Base-by-base conservation (phyloP, 1,140 invertebrate species). In the Drosophila neocordata region DNA sequence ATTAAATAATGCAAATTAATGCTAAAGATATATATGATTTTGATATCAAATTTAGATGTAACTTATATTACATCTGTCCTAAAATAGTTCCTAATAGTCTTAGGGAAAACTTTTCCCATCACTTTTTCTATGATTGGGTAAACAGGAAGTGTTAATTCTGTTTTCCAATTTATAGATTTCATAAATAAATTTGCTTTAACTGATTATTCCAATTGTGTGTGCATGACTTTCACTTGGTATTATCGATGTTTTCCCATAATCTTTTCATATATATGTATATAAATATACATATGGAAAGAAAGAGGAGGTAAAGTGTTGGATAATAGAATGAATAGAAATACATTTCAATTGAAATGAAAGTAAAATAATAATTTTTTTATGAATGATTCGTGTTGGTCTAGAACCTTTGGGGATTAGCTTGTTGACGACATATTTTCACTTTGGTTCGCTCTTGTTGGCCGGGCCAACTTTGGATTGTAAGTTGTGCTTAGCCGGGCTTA, bases 401-500 rank as follows among this genome's bases (percentile, higher is more conserved):
- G 38, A 52, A 52, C 56, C 57, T 51, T 35, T 3, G 24, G 64
- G 71, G 71, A 74, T 74, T 74, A 74, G 71, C 69, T 57, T 73
- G 71, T 65, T 73, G 71, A 58, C 71, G 65, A 27, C 62, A 20
- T 15, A 53, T 55, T 65, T 56, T 38, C 22, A 35, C 51, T 34
- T 2, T 9, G n/a, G 38, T 13, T 44, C 7, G n/a, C n/a, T 27
- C 38, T 53, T 18, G 18, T 15, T 41, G 15, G 37, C 34, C 69
- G 11, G 38, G 56, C 72, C 63, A 74, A 74, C 48, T 67, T 74
- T 34, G 34, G 71, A 74, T 74, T 75, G 72, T 75, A 75, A 75
- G 75, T 75, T 75, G 65, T 34, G 73, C 73, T 75, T 74, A 75
- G 73, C 65, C 73, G n/a, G 58, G 73, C 52, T 75, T 75, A 68